phyloP scores from a whole-genome alignment of 2,888 invertebrate species.

The Hirtodrosophila duncani region DNA sequence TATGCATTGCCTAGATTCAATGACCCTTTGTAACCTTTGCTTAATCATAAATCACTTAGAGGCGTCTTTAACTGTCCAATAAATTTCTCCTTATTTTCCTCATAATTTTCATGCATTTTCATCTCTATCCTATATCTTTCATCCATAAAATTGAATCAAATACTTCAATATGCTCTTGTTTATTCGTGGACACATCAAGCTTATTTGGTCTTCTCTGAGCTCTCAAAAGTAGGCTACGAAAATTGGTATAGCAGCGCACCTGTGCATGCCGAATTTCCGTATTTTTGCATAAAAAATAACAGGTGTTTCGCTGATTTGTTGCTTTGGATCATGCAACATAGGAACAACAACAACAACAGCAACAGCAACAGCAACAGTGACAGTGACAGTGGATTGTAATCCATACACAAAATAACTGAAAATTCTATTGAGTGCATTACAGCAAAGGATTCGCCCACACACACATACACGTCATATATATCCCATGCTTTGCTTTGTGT shows the following conservation, averaged over 20 bases:
- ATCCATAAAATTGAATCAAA: not conserved
- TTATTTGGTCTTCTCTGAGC: not conserved
- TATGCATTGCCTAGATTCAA: no score
- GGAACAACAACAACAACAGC: no score
- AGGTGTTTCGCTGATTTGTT: constrained; percentile 21
- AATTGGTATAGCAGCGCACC: constrained; percentile 7
- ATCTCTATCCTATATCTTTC: no score
- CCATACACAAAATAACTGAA: constrained; percentile 15
- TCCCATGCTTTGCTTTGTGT: constrained; percentile 33
- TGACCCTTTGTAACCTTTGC: no score
- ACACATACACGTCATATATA: constrained; percentile 12
- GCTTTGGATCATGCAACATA: constrained; percentile 14
- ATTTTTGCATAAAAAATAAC: constrained; percentile 26
- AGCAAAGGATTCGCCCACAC: constrained; percentile 10
- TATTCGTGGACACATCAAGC: no score
- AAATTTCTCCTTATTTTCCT: no score
- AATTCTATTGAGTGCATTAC: constrained; percentile 67
- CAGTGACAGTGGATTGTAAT: constrained; percentile 14
- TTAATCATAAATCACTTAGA: no score
- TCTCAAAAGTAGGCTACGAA: constrained; percentile 14
- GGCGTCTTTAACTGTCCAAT: no score
- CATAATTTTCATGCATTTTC: no score
- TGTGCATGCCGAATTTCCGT: constrained; percentile 17
- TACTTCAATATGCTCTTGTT: not conserved
- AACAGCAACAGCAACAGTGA: no score